These are phyloP conservation scores for Morpho helenor DNA, from an alignment of 2,888 invertebrate genomes.

Conservation along the genomic window DNA sequence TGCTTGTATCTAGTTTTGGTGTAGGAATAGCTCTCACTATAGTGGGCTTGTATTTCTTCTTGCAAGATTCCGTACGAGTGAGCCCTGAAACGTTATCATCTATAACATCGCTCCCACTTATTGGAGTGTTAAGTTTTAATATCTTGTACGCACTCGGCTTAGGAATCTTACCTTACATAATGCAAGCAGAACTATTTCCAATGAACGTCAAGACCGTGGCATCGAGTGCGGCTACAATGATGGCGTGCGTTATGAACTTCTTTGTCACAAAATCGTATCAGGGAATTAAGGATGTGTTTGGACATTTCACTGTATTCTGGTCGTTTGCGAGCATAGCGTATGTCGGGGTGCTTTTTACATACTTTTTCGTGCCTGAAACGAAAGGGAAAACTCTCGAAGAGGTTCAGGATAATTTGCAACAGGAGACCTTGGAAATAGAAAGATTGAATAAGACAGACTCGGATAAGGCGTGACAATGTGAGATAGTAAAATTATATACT, in stretches of 20 bases:
- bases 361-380: constrained; percentile 80
- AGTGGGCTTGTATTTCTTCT: constrained; percentile 74
- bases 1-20: constrained; percentile 74
- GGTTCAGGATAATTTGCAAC: constrained; percentile 77
- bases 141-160: constrained; percentile 80
- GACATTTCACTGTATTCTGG: constrained; percentile 80
- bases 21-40: constrained; percentile 72
- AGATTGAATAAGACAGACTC: constrained; percentile 26
- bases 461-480: neutral
- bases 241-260: constrained; percentile 78
- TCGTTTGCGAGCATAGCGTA: constrained; percentile 77
- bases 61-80: constrained; percentile 61
- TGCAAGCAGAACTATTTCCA: constrained; percentile 82
- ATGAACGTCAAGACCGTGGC: constrained; percentile 81
- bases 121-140: constrained; percentile 78
- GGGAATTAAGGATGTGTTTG: constrained; percentile 73
- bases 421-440: constrained; percentile 42
- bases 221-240: constrained; percentile 77
- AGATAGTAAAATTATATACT: too few species aligned
- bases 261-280: constrained; percentile 80
- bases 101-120: constrained; percentile 72
- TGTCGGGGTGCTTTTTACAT: constrained; percentile 77
- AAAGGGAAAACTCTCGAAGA: constrained; percentile 81
- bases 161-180: constrained; percentile 80
- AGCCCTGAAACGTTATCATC: constrained; percentile 49